Percentiles rank a stretch among this genome's conserved stretches.
phyloP scores from a whole-genome alignment of 2,113 vertebrate species.

The Electrona antarctica region DNA sequence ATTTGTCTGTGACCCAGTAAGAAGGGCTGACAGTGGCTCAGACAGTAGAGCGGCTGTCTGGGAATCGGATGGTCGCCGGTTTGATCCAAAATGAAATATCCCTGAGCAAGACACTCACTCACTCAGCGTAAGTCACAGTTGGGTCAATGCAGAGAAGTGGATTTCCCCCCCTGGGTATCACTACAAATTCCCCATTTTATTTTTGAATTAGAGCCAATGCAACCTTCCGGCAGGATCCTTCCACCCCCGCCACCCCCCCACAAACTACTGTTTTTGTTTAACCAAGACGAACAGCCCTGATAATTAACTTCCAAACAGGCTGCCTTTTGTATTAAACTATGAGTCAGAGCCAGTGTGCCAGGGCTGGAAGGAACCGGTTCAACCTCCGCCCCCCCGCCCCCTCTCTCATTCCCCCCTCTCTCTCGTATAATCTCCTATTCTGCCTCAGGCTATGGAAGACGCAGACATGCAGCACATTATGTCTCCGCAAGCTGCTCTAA shows the following conservation, averaged over 20 bases:
- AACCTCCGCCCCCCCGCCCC: neutral
- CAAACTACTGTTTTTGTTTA: neutral
- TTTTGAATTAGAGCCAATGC: neutral
- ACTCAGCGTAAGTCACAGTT: neutral
- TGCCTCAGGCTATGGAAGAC: constrained; percentile 32
- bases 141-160: neutral
- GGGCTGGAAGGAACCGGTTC: constrained; percentile 41
- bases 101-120: no score
- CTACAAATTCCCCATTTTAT: no score
- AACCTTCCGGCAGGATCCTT: neutral
- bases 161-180: no score
- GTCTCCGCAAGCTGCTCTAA: constrained; percentile 32
- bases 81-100: no score
- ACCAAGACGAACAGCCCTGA: constrained; percentile 23
- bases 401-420: no score
- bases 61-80: no score
- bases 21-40: no score
- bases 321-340: constrained; percentile 27
- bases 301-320: constrained; percentile 30
- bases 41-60: no score
- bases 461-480: constrained; percentile 44
- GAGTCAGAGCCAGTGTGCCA: constrained; percentile 52
- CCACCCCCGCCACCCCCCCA: neutral
- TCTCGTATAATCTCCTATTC: constrained; percentile 6
- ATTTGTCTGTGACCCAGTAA: no score